Base-by-base conservation (phyloP, 2,113 vertebrate species). In the Ictalurus furcatus region DNA sequence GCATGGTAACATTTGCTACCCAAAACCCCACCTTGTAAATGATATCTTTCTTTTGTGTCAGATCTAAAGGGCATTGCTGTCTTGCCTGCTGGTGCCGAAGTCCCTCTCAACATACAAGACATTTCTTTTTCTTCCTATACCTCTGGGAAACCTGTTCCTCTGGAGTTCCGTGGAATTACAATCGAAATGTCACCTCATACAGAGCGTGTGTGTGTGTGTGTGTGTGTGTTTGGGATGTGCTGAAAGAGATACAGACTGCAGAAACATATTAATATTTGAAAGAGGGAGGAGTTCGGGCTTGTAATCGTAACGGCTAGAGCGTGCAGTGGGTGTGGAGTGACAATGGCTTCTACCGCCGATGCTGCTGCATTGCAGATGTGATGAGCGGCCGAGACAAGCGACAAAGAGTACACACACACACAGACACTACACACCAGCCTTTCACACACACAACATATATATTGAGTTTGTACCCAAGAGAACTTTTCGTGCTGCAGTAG, bases 351-450 rank as follows among this genome's bases (percentile, higher is more conserved):
- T 16, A 83, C 65, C 44, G 65, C 52, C 2, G 52, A 80, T 56
- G 82, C 69, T 91, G 87, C 90, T 91, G 90, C 90, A 91, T 90
- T 91, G 90, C 90, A 91, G 90, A 91, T 91, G 88, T 88, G 86
- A 85, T 86, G 52, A 79, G 74, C 54, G 76, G 54, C 52, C 28
- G 65, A 81, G 84, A 85, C 34, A 48, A 83, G 78, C 80, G 84
- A 89, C 83, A 87, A 16, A 44, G n/a, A 74, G 5, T 6, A 86
- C 78, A 67, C 79, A 85, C 37, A 61, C n/a, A 71, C 0, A 48
- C 79, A 34, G 7, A 74, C 1, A 40, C 3, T n/a, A 37, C 69
- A 71, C 69, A 71, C 30, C 14, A n/a, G n/a, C n/a, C n/a, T n/a
- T n/a, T n/a, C 79, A 44, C 19, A 86, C 59, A 81, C 44, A 65